Percentiles rank a stretch among this genome's conserved stretches.
Conservation (phyloP, 2,113 vertebrate species). For the Gallinago paraguaiae region DNA sequence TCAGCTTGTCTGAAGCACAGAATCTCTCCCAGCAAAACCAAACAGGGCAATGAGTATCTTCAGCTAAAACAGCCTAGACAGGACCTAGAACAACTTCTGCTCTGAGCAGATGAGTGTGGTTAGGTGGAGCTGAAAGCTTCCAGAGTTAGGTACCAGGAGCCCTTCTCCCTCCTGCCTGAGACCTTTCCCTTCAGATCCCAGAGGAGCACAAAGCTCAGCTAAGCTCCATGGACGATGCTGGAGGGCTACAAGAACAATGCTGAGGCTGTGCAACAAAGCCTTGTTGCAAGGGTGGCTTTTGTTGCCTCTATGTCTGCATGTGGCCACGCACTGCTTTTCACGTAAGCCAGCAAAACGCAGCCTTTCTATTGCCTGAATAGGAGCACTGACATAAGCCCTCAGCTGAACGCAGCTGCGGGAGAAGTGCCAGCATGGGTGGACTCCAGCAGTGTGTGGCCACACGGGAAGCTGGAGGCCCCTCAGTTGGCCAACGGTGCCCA, state of each 20-base stretch:
- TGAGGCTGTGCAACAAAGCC: conserved; percentile 58
- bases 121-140: not conserved
- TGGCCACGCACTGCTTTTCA: conserved; percentile 60
- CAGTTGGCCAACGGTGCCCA: not conserved
- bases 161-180: not conserved
- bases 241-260: conserved; percentile 60
- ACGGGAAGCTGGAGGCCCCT: not conserved
- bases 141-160: not conserved
- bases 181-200: not conserved
- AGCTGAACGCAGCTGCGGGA: conserved; percentile 51
- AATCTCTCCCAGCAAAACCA: conserved; percentile 21
- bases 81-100: not conserved
- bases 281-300: conserved; percentile 62
- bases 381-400: conserved; percentile 60
- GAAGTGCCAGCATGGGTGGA: conserved; percentile 31
- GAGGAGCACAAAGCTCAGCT: conserved; percentile 18
- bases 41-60: not conserved
- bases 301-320: conserved; percentile 41
- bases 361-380: conserved; percentile 61
- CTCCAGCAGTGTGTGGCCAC: not conserved
- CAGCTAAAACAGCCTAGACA: not conserved
- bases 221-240: conserved; percentile 41
- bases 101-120: not conserved
- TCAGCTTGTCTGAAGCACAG: conserved; percentile 16
- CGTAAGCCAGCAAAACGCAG: conserved; percentile 60